phyloP scores from a whole-genome alignment of 1,140 invertebrate genomes.

The Nylanderia fulva region DNA sequence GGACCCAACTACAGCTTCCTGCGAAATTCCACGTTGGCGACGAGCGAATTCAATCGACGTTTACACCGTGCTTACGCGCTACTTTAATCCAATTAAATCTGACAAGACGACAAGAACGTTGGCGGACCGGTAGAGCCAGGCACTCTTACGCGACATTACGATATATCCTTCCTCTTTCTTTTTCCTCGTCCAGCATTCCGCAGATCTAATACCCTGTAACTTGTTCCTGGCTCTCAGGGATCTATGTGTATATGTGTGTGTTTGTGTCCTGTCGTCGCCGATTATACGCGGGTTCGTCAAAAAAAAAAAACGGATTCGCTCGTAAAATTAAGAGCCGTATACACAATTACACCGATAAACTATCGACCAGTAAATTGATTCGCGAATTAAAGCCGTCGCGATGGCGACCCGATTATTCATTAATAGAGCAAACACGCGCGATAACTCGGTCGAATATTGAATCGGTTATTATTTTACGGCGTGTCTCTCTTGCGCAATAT shows the following conservation, averaged over 20 bases:
- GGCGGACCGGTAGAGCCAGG: conserved; percentile 24
- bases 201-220: conserved; percentile 23
- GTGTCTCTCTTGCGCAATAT: conserved; percentile 28
- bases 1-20: background rate
- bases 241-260: background rate
- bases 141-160: background rate
- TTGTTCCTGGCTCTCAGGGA: conserved; percentile 25
- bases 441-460: conserved; percentile 5
- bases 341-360: conserved; percentile 18
- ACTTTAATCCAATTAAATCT: conserved; percentile 60
- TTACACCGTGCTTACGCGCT: conserved; percentile 1
- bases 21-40: background rate
- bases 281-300: conserved; percentile 10
- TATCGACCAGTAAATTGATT: background rate
- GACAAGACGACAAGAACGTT: conserved; percentile 50
- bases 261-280: background rate
- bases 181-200: background rate
- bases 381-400: conserved; percentile 22
- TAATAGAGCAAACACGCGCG: conserved; percentile 18
- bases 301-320: conserved; percentile 56
- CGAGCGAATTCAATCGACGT: background rate
- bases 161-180: conserved; percentile 32
- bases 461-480: conserved; percentile 28
- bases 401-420: conserved; percentile 21
- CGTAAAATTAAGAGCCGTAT: conserved; percentile 54